Evolutionary conservation across 1,140 invertebrate species (phyloP).

Genomic region (Nasonia vitripennis): DNA sequence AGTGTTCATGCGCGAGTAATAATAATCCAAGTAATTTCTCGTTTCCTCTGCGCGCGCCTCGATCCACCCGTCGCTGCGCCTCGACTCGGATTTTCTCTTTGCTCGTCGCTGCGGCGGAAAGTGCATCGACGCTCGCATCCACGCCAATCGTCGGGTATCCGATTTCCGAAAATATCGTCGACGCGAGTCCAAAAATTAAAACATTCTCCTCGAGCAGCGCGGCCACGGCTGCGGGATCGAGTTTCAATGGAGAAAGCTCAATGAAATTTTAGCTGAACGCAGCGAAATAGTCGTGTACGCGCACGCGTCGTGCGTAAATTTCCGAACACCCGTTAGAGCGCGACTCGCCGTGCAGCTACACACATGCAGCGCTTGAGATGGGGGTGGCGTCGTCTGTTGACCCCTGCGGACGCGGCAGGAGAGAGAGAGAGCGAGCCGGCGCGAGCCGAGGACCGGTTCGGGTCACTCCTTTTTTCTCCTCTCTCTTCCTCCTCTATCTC

Average conservation of each 20-base stretch:
- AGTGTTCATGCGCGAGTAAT: conserved; percentile 8
- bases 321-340: conserved; percentile 64
- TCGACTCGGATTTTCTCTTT: not conserved
- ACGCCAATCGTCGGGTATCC: not conserved
- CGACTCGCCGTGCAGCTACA: conserved; percentile 37
- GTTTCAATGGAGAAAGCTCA: conserved; percentile 18
- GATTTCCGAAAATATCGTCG: not conserved
- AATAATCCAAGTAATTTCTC: conserved; percentile 46
- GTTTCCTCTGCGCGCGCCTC: conserved; percentile 19
- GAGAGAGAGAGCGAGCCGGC: not conserved
- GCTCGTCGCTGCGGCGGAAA: too few relatives aligned
- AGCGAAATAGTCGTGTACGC: not conserved
- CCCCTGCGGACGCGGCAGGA: conserved; percentile 52
- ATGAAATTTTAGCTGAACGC: conserved; percentile 50
- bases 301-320: conserved; percentile 37
- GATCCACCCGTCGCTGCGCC: conserved; percentile 35
- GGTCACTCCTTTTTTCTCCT: conserved; percentile 64
- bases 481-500: conserved; percentile 37
- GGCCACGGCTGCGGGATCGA: not conserved
- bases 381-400: conserved; percentile 71
- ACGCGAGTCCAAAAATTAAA: not conserved
- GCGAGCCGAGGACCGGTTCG: conserved; percentile 67
- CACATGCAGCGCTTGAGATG: conserved; percentile 56
- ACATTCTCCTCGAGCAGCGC: not conserved
- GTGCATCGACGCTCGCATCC: not conserved